Percentiles rank a stretch among this genome's conserved stretches.
Conservation (phyloP, 1,140 invertebrate species). For the Trypoxylus dichotomus region DNA sequence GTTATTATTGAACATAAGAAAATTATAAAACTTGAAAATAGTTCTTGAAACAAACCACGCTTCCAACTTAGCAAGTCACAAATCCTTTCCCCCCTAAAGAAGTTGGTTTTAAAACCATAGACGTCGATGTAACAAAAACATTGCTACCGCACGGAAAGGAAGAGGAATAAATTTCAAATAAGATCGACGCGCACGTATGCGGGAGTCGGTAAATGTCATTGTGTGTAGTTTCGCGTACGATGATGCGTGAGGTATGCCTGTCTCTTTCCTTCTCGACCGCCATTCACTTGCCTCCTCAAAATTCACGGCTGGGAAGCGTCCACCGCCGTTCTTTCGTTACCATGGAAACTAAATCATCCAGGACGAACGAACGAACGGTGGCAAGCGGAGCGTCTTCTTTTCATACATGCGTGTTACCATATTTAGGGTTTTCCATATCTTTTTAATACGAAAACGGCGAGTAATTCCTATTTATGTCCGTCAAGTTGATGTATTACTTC, state of each 20-base stretch:
- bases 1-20: no score
- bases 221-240: no score
- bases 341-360: constrained; percentile 44
- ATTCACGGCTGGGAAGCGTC: constrained; percentile 38
- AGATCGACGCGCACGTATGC: constrained; percentile 43
- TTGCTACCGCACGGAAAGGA: constrained; percentile 14
- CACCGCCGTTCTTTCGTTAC: constrained; percentile 34
- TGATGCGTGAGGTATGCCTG: no score
- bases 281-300: constrained; percentile 37
- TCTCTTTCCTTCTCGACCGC: neutral
- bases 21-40: no score
- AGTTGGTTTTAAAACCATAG: neutral
- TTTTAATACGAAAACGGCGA: constrained; percentile 29
- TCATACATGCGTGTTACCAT: constrained; percentile 33
- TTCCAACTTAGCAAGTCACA: no score
- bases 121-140: neutral
- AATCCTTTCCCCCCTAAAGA: no score
- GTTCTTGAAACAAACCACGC: no score
- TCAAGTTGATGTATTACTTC: constrained; percentile 29
- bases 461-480: constrained; percentile 29
- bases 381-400: constrained; percentile 24
- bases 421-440: constrained; percentile 29
- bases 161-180: constrained; percentile 47
- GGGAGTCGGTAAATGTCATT: constrained; percentile 23
- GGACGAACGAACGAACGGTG: neutral